phyloP scores from a whole-genome alignment of 2,797 vertebrate genomes.

The Epinephelus awoara region DNA sequence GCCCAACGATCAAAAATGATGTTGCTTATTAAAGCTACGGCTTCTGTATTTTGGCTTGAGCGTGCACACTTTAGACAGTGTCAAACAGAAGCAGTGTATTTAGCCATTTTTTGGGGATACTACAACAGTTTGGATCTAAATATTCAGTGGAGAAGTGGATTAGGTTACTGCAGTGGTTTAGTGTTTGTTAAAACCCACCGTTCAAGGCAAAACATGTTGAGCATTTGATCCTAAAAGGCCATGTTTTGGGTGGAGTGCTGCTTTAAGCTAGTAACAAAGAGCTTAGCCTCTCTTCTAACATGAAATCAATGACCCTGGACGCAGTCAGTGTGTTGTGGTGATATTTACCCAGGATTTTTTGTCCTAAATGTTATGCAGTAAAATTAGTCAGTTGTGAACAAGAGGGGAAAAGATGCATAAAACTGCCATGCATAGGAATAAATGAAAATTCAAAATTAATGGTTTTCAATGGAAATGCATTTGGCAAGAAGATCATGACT shows the following conservation, averaged over 20 bases:
- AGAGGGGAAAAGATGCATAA: not conserved
- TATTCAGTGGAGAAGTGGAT: conserved; percentile 17
- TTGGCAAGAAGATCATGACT: not conserved
- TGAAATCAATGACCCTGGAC: conserved; percentile 27
- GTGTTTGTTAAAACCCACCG: not conserved
- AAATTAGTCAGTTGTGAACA: not conserved
- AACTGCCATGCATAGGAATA: not conserved
- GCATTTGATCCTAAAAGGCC: conserved; percentile 21
- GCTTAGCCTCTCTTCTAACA: conserved; percentile 20
- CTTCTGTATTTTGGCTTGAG: not conserved
- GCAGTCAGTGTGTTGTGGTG: conserved; percentile 5
- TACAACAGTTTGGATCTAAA: not conserved
- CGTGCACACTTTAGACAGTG: not conserved
- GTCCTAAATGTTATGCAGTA: conserved; percentile 1
- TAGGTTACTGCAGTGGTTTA: conserved; percentile 22
- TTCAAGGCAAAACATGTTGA: not conserved
- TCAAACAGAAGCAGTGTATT: conserved; percentile 10
- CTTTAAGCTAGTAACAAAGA: conserved; percentile 29
- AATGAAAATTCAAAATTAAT: not conserved
- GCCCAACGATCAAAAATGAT: not conserved
- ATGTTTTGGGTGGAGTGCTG: not conserved
- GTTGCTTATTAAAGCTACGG: not conserved
- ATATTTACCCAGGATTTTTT: conserved; percentile 3
- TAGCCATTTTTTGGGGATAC: conserved; percentile 5
- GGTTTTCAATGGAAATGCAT: not conserved